These are phyloP conservation scores for Neuroscelio doddi DNA, from an alignment of 2,888 invertebrate genomes.

Conservation along the genomic window DNA sequence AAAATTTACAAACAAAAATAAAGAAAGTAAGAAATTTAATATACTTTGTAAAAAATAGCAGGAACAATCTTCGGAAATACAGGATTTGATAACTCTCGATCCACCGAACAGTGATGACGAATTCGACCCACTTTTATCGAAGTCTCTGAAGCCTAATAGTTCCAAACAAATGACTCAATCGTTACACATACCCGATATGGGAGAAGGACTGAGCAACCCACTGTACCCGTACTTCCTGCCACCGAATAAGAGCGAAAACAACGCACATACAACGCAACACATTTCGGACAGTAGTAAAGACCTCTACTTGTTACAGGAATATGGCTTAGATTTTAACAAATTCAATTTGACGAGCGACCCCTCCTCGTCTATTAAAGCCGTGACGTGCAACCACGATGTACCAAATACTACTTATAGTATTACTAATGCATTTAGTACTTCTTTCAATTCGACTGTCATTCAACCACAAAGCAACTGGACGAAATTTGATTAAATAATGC, in stretches of 20 bases:
- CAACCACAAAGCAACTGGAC: slow-evolving; percentile 76
- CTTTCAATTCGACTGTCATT: slow-evolving; percentile 68
- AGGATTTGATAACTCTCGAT: slow-evolving; percentile 80
- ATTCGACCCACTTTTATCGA: slow-evolving; percentile 79
- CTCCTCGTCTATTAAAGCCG: slow-evolving; percentile 43
- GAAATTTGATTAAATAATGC: slow-evolving; percentile 73
- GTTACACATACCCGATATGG: slow-evolving; percentile 63
- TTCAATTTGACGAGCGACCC: slow-evolving; percentile 69
- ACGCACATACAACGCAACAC: slow-evolving; percentile 24
- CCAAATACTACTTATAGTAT: slow-evolving; percentile 57
- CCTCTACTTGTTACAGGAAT: slow-evolving; percentile 81
- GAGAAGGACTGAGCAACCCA: slow-evolving; percentile 72
- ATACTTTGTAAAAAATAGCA: neutral
- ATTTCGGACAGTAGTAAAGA: slow-evolving; percentile 72
- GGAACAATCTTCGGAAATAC: slow-evolving; percentile 56
- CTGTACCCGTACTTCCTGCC: slow-evolving; percentile 74
- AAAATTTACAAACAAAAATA: slow-evolving; percentile 9
- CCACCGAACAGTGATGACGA: slow-evolving; percentile 79
- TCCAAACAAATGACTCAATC: slow-evolving; percentile 71
- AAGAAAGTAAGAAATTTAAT: neutral
- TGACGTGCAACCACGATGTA: slow-evolving; percentile 50
- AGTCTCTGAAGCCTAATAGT: slow-evolving; percentile 54
- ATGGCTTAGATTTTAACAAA: slow-evolving; percentile 81
- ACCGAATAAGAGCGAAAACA: slow-evolving; percentile 49
- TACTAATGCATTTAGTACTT: slow-evolving; percentile 65